phyloP scores from a whole-genome alignment of 2,113 vertebrate species.

The Carassius carassius region DNA sequence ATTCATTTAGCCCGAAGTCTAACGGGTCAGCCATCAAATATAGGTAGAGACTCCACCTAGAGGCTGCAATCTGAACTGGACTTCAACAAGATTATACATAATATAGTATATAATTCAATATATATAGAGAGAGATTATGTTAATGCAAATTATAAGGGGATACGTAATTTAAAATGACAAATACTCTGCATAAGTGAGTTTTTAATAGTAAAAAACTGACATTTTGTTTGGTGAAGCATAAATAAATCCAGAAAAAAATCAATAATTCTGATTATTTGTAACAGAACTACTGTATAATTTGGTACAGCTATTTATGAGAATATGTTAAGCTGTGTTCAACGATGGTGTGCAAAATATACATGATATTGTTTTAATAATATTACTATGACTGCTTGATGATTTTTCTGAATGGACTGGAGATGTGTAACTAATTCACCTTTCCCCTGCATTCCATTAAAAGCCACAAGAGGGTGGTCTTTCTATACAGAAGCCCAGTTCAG shows the following conservation, averaged over 20 bases:
- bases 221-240: not conserved
- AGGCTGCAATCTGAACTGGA: constrained; percentile 37
- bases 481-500: constrained; percentile 40
- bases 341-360: no score
- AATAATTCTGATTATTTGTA: not conserved
- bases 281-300: not conserved
- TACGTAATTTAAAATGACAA: not conserved
- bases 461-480: constrained; percentile 64
- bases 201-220: not conserved
- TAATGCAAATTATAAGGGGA: not conserved
- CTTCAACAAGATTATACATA: not conserved
- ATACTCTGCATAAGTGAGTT: not conserved
- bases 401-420: not conserved
- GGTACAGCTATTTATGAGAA: not conserved
- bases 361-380: not conserved
- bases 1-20: constrained; percentile 11
- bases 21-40: constrained; percentile 18
- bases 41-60: constrained; percentile 61
- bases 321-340: not conserved
- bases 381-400: not conserved
- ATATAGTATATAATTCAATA: no score
- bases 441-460: constrained; percentile 46
- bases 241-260: not conserved
- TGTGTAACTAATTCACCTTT: constrained; percentile 12
- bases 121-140: not conserved